Percentiles rank a stretch among this genome's conserved stretches.
These are phyloP conservation scores for Cheilosia urbana DNA, from an alignment of 2,888 invertebrate genomes.

Conservation along the genomic window DNA sequence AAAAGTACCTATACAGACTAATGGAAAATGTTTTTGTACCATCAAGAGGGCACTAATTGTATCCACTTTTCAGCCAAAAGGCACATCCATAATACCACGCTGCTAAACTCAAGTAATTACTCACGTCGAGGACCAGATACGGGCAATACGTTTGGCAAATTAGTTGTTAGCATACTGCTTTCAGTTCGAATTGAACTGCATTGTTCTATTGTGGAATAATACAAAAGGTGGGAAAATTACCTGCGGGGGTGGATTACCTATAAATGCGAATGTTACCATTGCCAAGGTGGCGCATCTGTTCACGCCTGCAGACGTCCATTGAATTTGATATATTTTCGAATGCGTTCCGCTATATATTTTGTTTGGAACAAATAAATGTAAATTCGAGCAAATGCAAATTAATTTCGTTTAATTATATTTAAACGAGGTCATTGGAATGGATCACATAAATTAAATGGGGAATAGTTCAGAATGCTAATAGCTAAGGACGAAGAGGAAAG, in stretches of 20 bases:
- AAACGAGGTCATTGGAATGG: too few species aligned
- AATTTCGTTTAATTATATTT: too few species aligned
- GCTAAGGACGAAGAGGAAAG: too few species aligned
- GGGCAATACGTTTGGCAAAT: constrained; percentile 44
- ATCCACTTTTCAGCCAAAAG: constrained; percentile 8
- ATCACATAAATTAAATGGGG: too few species aligned
- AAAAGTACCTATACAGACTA: too few species aligned
- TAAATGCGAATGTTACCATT: not conserved
- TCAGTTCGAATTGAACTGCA: not conserved
- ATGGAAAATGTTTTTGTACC: not conserved
- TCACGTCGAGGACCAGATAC: constrained; percentile 33
- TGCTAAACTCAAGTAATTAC: constrained; percentile 40
- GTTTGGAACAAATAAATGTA: not conserved
- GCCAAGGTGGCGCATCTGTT: constrained; percentile 23
- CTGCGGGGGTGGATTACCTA: not conserved
- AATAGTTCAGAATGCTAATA: too few species aligned
- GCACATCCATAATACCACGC: not conserved
- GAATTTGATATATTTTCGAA: constrained; percentile 20
- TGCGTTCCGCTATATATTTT: constrained; percentile 12
- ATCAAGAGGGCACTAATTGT: constrained; percentile 2
- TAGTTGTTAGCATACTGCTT: constrained; percentile 28
- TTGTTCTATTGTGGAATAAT: constrained; percentile 3
- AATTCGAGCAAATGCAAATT: too few species aligned
- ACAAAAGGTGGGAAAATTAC: not conserved
- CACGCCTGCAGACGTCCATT: constrained; percentile 35